These are phyloP conservation scores for Peromyscus attwateri DNA, from an alignment of 2,797 vertebrate genomes.

Conservation along the genomic window DNA sequence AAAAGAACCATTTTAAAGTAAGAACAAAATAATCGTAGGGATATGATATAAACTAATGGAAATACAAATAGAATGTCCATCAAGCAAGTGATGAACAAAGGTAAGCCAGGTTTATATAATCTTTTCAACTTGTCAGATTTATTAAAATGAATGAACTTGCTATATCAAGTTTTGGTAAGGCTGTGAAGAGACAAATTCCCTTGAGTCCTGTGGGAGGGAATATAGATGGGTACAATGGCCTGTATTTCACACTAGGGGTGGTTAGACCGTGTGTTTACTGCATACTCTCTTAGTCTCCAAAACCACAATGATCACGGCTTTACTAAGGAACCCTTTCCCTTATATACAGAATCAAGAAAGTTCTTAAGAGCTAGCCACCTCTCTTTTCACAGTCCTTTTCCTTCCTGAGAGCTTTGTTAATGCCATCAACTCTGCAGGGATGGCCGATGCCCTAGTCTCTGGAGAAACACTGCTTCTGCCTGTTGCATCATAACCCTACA, in stretches of 20 bases:
- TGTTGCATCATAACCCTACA: not conserved
- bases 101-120: not conserved
- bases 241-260: not conserved
- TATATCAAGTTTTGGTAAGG: not conserved
- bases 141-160: constrained; percentile 47
- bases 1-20: constrained; percentile 16
- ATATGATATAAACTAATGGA: not conserved
- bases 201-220: not conserved
- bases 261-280: not conserved
- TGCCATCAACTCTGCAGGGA: not conserved
- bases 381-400: not conserved
- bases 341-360: not conserved
- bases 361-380: not conserved
- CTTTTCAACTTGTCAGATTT: not conserved
- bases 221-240: not conserved
- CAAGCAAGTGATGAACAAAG: constrained; percentile 23
- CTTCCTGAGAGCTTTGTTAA: not conserved
- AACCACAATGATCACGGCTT: not conserved
- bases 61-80: not conserved
- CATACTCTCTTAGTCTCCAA: not conserved
- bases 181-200: not conserved
- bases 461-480: not conserved
- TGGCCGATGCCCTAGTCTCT: not conserved
- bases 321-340: not conserved
- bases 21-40: not conserved